A percentile compares a stretch with the other conserved stretches of the same genome.
phyloP scores from a whole-genome alignment of 2,888 invertebrate genomes.

The Pocota personata region DNA sequence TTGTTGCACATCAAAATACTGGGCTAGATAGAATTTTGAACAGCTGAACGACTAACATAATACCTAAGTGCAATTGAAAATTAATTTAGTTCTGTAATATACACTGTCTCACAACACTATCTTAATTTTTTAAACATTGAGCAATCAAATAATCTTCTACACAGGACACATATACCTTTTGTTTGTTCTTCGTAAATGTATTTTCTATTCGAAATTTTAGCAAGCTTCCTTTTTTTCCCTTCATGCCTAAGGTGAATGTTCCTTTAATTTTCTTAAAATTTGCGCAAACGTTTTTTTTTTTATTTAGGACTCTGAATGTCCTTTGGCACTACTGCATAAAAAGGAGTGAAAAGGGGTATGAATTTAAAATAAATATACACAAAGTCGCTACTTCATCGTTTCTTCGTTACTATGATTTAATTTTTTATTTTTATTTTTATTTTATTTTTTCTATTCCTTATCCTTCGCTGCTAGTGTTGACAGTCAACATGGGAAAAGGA shows the following conservation, averaged over 20 bases:
- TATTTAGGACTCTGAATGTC: background rate
- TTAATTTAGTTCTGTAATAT: too few species aligned
- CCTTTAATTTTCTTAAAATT: background rate
- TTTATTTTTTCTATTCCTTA: slow-evolving; percentile 10
- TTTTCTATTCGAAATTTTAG: too few species aligned
- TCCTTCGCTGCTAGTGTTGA: slow-evolving; percentile 37
- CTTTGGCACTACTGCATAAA: background rate
- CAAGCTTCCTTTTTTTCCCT: too few species aligned
- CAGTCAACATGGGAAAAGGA: slow-evolving; percentile 60
- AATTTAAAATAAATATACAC: slow-evolving; percentile 24
- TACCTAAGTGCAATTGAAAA: too few species aligned
- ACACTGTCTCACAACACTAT: too few species aligned
- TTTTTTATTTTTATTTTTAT: slow-evolving; percentile 7
- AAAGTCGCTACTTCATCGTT: slow-evolving; percentile 6
- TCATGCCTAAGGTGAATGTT: background rate
- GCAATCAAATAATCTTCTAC: too few species aligned
- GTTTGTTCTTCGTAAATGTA: too few species aligned
- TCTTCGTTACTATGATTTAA: background rate
- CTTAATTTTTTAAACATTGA: too few species aligned
- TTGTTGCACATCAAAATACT: too few species aligned
- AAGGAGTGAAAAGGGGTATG: background rate
- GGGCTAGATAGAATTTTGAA: too few species aligned
- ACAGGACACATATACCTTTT: too few species aligned
- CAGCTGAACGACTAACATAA: too few species aligned
- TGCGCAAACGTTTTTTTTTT: background rate